phyloP scores from a whole-genome alignment of 2,797 vertebrate species.

The Natrix natrix region DNA sequence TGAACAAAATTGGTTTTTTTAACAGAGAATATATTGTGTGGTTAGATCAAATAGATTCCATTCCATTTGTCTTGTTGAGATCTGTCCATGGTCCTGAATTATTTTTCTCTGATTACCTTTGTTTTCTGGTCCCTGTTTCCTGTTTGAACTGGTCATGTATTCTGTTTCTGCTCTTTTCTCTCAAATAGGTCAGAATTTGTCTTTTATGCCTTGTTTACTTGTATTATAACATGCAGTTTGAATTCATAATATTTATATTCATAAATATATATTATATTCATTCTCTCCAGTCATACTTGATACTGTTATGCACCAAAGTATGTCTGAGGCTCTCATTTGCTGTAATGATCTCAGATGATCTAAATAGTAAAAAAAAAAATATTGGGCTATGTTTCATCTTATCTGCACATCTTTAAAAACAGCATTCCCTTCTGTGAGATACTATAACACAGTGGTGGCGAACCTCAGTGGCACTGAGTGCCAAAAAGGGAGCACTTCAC shows the following conservation, averaged over 20 bases:
- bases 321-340: neutral
- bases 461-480: too few species aligned
- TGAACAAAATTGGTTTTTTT: neutral
- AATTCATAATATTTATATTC: neutral
- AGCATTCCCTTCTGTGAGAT: neutral
- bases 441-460: too few species aligned
- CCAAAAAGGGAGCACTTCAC: too few species aligned
- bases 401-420: neutral
- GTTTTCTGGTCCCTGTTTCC: neutral
- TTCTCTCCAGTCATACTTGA: neutral
- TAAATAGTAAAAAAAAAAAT: neutral
- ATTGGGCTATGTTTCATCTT: neutral
- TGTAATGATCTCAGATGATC: neutral
- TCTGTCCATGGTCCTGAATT: slow-evolving; percentile 20
- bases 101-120: neutral
- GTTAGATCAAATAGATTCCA: neutral
- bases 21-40: neutral
- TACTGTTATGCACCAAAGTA: neutral
- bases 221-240: neutral
- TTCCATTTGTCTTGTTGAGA: neutral
- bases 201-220: neutral
- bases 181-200: neutral
- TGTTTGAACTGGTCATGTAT: neutral
- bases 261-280: neutral
- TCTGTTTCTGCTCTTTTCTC: neutral